These are phyloP conservation scores for Dreissena rostriformis DNA, from an alignment of 1,140 invertebrate species.

Conservation along the genomic window DNA sequence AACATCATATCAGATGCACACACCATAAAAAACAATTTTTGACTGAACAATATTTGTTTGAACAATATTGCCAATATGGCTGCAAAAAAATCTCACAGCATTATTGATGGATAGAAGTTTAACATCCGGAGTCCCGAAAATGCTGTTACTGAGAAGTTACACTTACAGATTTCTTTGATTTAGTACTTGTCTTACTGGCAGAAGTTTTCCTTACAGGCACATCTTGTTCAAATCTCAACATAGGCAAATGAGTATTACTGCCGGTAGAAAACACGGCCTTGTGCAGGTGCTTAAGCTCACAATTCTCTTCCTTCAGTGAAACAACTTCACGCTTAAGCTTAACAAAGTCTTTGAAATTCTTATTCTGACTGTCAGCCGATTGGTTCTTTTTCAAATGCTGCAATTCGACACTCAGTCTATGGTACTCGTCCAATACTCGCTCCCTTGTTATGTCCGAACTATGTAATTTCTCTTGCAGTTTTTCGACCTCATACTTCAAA, in stretches of 20 bases:
- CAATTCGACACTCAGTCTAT: conserved; percentile 27
- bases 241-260: conserved; percentile 31
- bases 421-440: conserved; percentile 49
- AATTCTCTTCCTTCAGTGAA: conserved; percentile 36
- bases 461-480: conserved; percentile 33
- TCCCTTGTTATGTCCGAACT: conserved; percentile 49
- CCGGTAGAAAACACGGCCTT: background rate
- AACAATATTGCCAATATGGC: too few relatives aligned
- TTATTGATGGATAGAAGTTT: too few relatives aligned
- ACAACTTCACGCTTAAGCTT: conserved; percentile 50
- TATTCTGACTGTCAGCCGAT: conserved; percentile 1
- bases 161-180: conserved; percentile 26
- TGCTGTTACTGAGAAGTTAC: background rate
- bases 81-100: too few relatives aligned
- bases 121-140: background rate
- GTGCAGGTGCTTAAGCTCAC: conserved; percentile 5
- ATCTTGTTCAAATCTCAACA: conserved; percentile 43
- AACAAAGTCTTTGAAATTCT: conserved; percentile 56
- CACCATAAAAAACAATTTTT: too few relatives aligned
- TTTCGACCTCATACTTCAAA: conserved; percentile 41
- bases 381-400: conserved; percentile 47
- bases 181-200: conserved; percentile 17
- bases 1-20: too few relatives aligned
- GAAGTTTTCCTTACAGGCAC: background rate
- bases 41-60: too few relatives aligned